phyloP scores from a whole-genome alignment of 2,113 vertebrate genomes.

The Melanocharis versteri region DNA sequence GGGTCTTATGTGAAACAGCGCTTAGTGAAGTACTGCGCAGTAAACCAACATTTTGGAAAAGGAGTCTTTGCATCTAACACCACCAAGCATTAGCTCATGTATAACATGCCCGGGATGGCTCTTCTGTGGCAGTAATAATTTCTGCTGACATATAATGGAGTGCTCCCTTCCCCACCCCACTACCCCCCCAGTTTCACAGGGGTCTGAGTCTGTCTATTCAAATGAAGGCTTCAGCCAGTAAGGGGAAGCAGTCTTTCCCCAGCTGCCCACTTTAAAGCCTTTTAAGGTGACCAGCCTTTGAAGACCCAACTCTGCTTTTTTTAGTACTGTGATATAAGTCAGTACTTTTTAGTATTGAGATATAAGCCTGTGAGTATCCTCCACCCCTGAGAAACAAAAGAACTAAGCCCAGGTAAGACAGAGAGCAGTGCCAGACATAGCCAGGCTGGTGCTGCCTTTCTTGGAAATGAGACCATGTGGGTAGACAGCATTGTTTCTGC shows the following conservation, averaged over 20 bases:
- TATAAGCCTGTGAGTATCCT: background rate
- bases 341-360: background rate
- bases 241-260: background rate
- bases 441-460: background rate
- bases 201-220: background rate
- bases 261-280: background rate
- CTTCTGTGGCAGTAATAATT: rapidly evolving
- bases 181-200: background rate
- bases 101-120: rapidly evolving
- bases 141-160: background rate
- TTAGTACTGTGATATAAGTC: background rate
- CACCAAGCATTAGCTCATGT: background rate
- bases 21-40: background rate
- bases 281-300: background rate
- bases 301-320: background rate
- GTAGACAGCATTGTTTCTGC: background rate
- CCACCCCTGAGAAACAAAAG: background rate
- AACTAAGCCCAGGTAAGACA: background rate
- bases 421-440: rapidly evolving
- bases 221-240: background rate
- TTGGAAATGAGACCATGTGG: background rate
- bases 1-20: rapidly evolving
- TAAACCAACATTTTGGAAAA: background rate
- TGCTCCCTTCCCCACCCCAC: rapidly evolving
- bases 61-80: too few species aligned